Percentiles rank a stretch among this genome's conserved stretches.
Conservation (phyloP, 2,113 vertebrate species). For the Paracanthobrama guichenoti region DNA sequence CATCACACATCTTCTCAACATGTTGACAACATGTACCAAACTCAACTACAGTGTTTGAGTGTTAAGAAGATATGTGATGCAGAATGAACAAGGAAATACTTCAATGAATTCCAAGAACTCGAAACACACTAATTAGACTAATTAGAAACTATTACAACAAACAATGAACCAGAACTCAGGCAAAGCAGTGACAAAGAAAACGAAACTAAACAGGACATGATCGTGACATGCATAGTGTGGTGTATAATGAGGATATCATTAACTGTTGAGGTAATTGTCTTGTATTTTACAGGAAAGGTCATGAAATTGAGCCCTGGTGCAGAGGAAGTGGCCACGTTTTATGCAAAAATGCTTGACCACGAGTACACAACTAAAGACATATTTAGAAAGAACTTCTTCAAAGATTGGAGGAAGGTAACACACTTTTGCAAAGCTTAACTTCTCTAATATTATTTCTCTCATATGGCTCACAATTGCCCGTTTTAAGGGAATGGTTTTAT, state of each 20-base stretch:
- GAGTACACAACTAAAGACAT: slow-evolving; percentile 98
- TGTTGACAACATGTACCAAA: no score
- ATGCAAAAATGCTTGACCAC: slow-evolving; percentile 97
- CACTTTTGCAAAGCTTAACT: not conserved
- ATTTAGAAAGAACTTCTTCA: slow-evolving; percentile 97
- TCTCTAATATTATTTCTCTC: not conserved
- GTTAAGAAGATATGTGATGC: no score
- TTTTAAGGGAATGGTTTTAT: not conserved
- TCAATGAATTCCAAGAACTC: no score
- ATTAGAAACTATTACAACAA: no score
- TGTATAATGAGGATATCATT: not conserved
- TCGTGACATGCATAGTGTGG: not conserved
- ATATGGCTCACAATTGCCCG: not conserved
- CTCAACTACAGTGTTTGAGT: no score
- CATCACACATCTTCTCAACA: no score
- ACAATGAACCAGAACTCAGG: no score
- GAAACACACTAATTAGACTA: no score
- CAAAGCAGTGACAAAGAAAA: no score
- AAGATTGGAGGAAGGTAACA: slow-evolving; percentile 94
- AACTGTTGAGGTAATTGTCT: not conserved
- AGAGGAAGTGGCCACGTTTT: slow-evolving; percentile 96
- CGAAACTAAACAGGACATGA: no score
- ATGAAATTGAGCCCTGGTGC: slow-evolving; percentile 89
- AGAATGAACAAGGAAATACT: no score
- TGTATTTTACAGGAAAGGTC: slow-evolving; percentile 81